phyloP scores from a whole-genome alignment of 2,888 invertebrate genomes.

The Sinhomidia bicolor region DNA sequence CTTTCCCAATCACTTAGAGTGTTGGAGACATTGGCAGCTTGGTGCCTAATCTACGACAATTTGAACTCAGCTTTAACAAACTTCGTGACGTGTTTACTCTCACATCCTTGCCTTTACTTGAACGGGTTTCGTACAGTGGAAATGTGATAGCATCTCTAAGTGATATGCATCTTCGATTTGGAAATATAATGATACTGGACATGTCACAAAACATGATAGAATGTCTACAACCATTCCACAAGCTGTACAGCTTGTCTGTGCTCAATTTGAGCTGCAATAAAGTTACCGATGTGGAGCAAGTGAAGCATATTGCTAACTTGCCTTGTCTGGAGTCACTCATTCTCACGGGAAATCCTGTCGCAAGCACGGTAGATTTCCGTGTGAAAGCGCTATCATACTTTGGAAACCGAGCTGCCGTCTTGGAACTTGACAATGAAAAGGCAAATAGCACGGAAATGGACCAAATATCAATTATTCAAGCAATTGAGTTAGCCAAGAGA shows the following conservation, averaged over 20 bases:
- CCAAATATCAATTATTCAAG: constrained; percentile 94
- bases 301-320: constrained; percentile 89
- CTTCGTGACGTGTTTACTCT: constrained; percentile 84
- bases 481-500: constrained; percentile 87
- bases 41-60: constrained; percentile 74
- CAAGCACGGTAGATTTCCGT: constrained; percentile 93
- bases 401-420: constrained; percentile 90
- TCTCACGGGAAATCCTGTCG: constrained; percentile 94
- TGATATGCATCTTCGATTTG: constrained; percentile 92
- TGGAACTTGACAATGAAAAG: constrained; percentile 93
- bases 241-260: constrained; percentile 92
- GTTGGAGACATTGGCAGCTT: constrained; percentile 78
- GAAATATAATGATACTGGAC: constrained; percentile 92
- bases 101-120: constrained; percentile 89
- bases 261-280: constrained; percentile 88
- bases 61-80: constrained; percentile 79
- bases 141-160: constrained; percentile 89
- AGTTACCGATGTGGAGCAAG: constrained; percentile 90
- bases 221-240: constrained; percentile 88
- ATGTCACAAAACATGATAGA: constrained; percentile 92
- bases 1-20: constrained; percentile 51
- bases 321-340: constrained; percentile 94
- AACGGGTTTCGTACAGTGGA: constrained; percentile 89
- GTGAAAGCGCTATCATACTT: constrained; percentile 94
- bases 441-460: constrained; percentile 94